Base-by-base conservation (phyloP, 2,113 vertebrate genomes). In the Spermophilus dauricus region DNA sequence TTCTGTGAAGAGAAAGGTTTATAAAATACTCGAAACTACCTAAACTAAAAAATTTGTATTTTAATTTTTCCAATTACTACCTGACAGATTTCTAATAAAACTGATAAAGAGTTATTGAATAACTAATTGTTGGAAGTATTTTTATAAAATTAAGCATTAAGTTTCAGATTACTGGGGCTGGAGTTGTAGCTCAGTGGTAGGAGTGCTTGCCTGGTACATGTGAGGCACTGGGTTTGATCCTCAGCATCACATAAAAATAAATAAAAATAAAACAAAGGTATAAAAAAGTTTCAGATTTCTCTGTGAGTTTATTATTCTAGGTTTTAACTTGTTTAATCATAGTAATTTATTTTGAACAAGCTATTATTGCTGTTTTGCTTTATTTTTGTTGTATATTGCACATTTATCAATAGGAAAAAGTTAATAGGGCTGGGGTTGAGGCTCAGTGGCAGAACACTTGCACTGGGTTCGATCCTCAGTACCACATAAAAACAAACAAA, bases 121-220 rank as follows among this genome's bases (percentile, higher is more conserved):
- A 22, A 85, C 9, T 78, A 45, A 63, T 65, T 93, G 81, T 18
- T 84, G 12, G 91, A 96, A 75, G 17, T 83, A 6, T 91, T 91
- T 89, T 81, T 84, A 90, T 95, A 95, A 92, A 95, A 76, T 48
- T 94, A 94, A 96, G 63, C 20, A 61, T 84, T 94, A 95, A 85
- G 48, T 76, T 81, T 89, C 83, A 58, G 73, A 91, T 91, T 96
- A 61, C 53, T 51, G 12, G 48, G 48, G 48, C 48, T 51, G 12
- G 48, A 51, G 48, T 51, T 51, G 48, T 51, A 13, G 48, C 48
- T 51, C 48, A 51, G 48, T 51, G 48, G 48, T 51, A 51, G 48
- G 48, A 51, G 48, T 51, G 48, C 48, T 51, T 51, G 48, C 11
- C 12, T 51, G 48, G 48, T 12, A 51, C 48, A 51, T 51, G 48